phyloP scores from a whole-genome alignment of 2,888 invertebrate species.

The Aradus depressus region DNA sequence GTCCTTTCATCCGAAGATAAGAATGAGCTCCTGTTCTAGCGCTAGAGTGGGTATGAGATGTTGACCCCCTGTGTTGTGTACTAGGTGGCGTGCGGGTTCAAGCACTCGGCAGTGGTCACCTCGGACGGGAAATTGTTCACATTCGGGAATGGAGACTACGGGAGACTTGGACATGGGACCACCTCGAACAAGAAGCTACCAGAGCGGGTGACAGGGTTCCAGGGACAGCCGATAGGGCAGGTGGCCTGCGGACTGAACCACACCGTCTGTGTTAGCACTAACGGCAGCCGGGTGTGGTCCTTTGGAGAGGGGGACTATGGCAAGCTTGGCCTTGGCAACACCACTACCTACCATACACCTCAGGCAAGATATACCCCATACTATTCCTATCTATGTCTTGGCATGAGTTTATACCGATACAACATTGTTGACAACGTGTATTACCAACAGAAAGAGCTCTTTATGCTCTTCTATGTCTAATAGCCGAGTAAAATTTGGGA shows the following conservation, averaged over 20 bases:
- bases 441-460: too few species aligned
- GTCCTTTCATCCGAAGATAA: too few species aligned
- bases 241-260: constrained; percentile 54
- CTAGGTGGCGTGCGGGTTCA: constrained; percentile 49
- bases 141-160: constrained; percentile 55
- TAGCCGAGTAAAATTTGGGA: too few species aligned
- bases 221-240: constrained; percentile 29
- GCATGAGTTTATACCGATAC: too few species aligned
- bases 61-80: too few species aligned
- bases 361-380: too few species aligned
- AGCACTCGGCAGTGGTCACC: constrained; percentile 53
- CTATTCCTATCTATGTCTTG: too few species aligned
- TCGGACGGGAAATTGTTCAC: constrained; percentile 51
- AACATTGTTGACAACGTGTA: too few species aligned
- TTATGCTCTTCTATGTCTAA: too few species aligned
- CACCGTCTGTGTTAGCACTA: constrained; percentile 47
- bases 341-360: constrained; percentile 40
- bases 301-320: constrained; percentile 57
- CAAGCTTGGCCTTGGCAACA: constrained; percentile 44
- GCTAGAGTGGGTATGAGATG: too few species aligned
- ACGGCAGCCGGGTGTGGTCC: constrained; percentile 49
- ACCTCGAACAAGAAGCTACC: constrained; percentile 51
- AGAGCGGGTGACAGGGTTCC: constrained; percentile 41
- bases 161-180: constrained; percentile 47
- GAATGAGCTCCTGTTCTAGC: too few species aligned